Evolutionary conservation across 1,140 invertebrate genomes (phyloP), one percentile per base, ranked within the genome.

Genomic region (Apis cerana): DNA sequence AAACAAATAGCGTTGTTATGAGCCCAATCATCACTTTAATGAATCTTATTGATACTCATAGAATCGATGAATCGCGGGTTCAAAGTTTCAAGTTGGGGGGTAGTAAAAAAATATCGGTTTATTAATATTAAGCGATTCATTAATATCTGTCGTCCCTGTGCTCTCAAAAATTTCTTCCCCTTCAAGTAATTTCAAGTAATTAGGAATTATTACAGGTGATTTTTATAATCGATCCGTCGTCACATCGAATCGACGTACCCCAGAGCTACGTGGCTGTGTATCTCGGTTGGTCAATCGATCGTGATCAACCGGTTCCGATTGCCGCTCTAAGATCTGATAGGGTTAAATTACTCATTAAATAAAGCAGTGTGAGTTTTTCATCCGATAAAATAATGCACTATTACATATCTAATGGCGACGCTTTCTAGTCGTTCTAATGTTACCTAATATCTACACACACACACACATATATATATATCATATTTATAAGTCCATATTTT

Each of bases 301-400:
- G 52, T 33, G 19, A 48, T 67, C 75, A 68, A 67, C 75, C 61
- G 75, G 62, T 65, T 77, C 21, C 15, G 64, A 77, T 67, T 56
- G 61, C 33, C 52, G 62, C n/a, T 67, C 50, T 67, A 65, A 76
- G 75, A 56, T 48, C 50, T 19, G 62, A 56, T 77, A 43, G 50
- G 33, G 27, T 77, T 67, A 67, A 48, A 68, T 67, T 77, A 67
- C 50, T 56, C 27, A 43, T 67, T 77, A 77, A 77, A 77, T 52
- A 65, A 77, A 77, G 19, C 27, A 52, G 62, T n/a, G 17, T 12
- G 23, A n/a, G 50, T 61, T 65, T 52, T 76, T 76, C 50, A 33
- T 43, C 11, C 9, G 23, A 65, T 52, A 17, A 65, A 52, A 52
- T 59, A 64, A 50, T 3, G 15, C 21, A 1, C 15, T 17, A 48